Conservation (phyloP, 2,113 vertebrate genomes). For the Suncus etruscus region DNA sequence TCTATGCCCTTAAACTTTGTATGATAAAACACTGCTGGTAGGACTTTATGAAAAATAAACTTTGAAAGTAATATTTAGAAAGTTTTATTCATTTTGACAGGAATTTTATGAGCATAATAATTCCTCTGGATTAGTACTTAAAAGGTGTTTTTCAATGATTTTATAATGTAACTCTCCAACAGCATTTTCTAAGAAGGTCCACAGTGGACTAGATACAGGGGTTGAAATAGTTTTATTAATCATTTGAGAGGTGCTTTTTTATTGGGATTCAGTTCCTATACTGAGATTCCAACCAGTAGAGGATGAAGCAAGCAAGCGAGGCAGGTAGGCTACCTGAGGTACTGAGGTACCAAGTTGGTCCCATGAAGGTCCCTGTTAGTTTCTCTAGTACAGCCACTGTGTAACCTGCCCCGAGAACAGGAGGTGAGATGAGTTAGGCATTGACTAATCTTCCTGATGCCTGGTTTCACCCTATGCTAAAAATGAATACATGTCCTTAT, state of each 20-base stretch:
- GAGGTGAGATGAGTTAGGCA: no score
- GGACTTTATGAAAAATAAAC: not conserved
- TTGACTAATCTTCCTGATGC: no score
- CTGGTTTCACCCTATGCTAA: not conserved
- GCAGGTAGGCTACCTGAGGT: no score
- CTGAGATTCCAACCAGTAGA: not conserved
- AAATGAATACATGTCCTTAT: not conserved
- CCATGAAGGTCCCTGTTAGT: no score
- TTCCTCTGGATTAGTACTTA: not conserved
- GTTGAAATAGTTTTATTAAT: not conserved
- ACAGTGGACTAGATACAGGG: no score
- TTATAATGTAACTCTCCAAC: not conserved
- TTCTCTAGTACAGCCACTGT: no score
- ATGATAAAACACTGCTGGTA: no score
- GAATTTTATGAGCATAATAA: not conserved
- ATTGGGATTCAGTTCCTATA: not conserved
- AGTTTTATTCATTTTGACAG: not conserved
- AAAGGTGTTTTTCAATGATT: not conserved
- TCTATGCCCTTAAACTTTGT: no score
- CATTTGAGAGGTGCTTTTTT: not conserved
- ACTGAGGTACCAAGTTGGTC: no score
- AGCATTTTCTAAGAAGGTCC: not conserved
- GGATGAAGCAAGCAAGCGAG: not conserved
- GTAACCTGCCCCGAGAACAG: no score
- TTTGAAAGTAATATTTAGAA: not conserved